Conservation (phyloP, 2,797 vertebrate species). For the Adrianichthys oophorus region DNA sequence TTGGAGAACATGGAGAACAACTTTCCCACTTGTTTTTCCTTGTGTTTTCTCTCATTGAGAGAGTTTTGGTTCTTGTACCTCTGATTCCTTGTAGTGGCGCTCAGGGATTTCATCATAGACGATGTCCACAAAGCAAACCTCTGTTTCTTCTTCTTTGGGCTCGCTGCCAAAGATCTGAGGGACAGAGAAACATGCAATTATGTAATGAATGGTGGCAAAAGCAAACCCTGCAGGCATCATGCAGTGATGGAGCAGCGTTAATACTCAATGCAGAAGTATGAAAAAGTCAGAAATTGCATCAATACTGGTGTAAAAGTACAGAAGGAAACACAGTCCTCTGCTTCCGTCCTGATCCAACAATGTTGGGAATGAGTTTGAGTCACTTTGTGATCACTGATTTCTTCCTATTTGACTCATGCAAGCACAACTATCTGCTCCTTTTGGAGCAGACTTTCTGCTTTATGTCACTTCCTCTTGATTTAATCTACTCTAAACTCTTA, state of each 20-base stretch:
- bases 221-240: background rate
- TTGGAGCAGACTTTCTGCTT: background rate
- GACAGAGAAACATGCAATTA: background rate
- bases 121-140: conserved; percentile 94
- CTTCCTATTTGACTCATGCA: conserved; percentile 35
- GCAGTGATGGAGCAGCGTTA: no score
- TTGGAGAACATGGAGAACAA: background rate
- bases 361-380: conserved; percentile 12
- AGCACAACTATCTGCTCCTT: background rate
- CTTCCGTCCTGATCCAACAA: conserved; percentile 5
- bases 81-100: conserved; percentile 95
- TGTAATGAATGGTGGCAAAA: background rate
- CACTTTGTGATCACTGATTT: conserved; percentile 15
- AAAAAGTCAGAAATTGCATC: no score
- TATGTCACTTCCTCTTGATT: conserved; percentile 15
- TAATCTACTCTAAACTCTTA: background rate
- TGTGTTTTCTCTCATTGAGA: background rate
- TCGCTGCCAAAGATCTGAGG: conserved; percentile 92
- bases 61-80: conserved; percentile 77
- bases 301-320: background rate
- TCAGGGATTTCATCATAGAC: conserved; percentile 90
- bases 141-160: conserved; percentile 84
- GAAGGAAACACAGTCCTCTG: background rate
- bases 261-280: no score
- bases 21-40: background rate